Evolutionary conservation across 1,140 invertebrate genomes (phyloP), one percentile per base, ranked within the genome.

Genomic region (Zaprionus capensis): DNA sequence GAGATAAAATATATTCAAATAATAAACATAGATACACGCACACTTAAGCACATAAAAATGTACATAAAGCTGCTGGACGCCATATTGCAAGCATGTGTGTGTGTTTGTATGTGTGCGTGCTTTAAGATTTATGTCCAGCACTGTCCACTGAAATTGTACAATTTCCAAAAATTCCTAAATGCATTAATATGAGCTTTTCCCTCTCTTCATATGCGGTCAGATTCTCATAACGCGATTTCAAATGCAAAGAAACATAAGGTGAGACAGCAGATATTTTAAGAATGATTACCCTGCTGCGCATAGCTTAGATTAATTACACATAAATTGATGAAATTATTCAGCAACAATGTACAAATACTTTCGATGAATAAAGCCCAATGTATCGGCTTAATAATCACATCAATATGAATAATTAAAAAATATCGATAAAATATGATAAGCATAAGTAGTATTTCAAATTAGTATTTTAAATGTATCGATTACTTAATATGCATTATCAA

Each of bases 111-210:
- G n/a, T 44, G 41, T 44, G n/a, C 34, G 20, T 62, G 22, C 49
- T 49, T 63, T 41, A 56, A 69, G 76, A 84, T 84, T 85, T 81
- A 85, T 78, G 71, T 62, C 44, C 71, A 17, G 78, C 64, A 49
- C 69, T 76, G 49, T 79, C 76, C 71, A 58, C 73, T 59, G 71
- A 72, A 88, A 67, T 81, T 81, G 81, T 73, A 83, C 71, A 62
- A 84, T 76, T 67, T 38, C 24, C 62, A 41, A 63, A 46, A 69
- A 12, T 71, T 41, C 9, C 24, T 58, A 53, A 59, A 71, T 53
- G 28, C 68, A 71, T 64, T 9, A 57, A 46, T 14, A 51, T 51
- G 20, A 24, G 46, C 0, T 20, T 49, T 12, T 49, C 0, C 17
- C 46, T 6, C 11, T 14, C 46, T 5, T 7, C 20, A 51, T 51